Base-by-base conservation (phyloP, 2,797 vertebrate species). In the Tadarida brasiliensis region DNA sequence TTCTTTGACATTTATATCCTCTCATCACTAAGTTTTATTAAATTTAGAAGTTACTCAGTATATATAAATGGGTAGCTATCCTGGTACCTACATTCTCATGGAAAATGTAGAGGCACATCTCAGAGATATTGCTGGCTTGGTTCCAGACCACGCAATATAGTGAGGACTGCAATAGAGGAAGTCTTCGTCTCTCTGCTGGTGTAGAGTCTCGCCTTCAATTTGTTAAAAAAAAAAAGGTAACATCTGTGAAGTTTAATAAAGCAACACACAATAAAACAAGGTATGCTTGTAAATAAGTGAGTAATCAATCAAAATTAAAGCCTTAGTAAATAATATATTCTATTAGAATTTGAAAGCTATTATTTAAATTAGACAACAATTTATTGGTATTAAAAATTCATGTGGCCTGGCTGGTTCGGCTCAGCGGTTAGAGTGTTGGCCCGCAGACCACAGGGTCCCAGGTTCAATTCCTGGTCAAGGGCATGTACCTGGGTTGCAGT, bases 291-390 rank as follows among this genome's bases (percentile, higher is more conserved):
- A 71, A 44, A 8, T 94, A n/a, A 81, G 63, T 89, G n/a, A 73
- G 54, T 26, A 87, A 77, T 61, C 68, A 86, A 91, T 67, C 14
- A 63, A 86, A 82, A 77, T 81, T 87, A 70, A 76, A 70, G 5
- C 54, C 63, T 78, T 83, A 90, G 30, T 86, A 76, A 94, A 73
- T 77, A 77, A 47, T 10, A 39, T 56, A 47, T 56, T n/a, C 22
- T 73, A 8, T 70, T 93, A 56, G 24, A 93, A 85, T 90, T 54
- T 82, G 0, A 14, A 96, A 78, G 28, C 20, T 71, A 57, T 76
- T 77, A 65, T 80, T 95, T 77, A 87, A 81, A 68, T 90, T 93
- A 94, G 61, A 59, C 30, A 93, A 63, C 65, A 70, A 85, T 87
- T 84, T 71, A 61, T 89, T 74, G 63, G 2, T 39, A 54, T 49